Percentiles rank a stretch among this genome's conserved stretches.
These are phyloP conservation scores for Callaeas wilsoni DNA, from an alignment of 2,113 vertebrate species.

Conservation along the genomic window DNA sequence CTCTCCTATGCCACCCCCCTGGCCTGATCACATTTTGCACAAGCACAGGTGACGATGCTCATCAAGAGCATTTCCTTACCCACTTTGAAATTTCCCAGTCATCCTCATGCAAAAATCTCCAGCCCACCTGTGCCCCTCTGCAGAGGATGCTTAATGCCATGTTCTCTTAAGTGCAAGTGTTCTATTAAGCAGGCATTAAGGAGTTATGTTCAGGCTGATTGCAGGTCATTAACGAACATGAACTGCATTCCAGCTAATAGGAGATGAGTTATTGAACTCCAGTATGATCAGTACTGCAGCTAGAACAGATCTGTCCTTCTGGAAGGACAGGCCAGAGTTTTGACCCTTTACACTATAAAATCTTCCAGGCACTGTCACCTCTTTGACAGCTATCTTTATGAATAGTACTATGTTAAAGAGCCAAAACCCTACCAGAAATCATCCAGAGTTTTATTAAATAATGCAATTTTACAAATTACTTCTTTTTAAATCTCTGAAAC, in stretches of 20 bases:
- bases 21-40: neutral
- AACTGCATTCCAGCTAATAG: neutral
- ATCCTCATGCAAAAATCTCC: neutral
- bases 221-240: neutral
- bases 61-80: neutral
- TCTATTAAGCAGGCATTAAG: neutral
- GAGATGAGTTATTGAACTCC: neutral
- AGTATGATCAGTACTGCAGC: neutral
- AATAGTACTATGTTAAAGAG: neutral
- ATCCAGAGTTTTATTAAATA: neutral
- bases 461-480: neutral
- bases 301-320: neutral
- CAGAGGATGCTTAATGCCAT: neutral
- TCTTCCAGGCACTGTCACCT: neutral
- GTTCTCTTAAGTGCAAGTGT: neutral
- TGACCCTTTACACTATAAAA: neutral
- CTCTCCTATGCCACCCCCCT: fast-evolving
- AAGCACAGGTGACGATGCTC: neutral
- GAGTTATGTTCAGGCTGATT: neutral
- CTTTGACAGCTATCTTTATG: neutral
- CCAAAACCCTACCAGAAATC: neutral
- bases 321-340: neutral
- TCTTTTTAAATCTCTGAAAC: neutral
- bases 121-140: neutral
- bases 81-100: neutral